Evolutionary conservation across 2,113 vertebrate genomes (phyloP).

Genomic region (Neogobius melanostomus): DNA sequence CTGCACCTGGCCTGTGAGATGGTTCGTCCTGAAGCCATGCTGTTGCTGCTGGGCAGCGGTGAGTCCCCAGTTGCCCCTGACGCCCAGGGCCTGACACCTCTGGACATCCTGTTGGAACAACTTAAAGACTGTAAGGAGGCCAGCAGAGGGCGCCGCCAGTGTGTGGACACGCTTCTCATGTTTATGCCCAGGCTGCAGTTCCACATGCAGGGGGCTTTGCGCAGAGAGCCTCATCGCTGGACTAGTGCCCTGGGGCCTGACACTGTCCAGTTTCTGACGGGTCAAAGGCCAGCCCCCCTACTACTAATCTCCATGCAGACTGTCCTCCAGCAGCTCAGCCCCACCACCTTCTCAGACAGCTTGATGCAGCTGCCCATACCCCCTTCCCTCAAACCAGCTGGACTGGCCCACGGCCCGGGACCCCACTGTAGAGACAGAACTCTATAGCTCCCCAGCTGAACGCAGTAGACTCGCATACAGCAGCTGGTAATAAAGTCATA

Average conservation of each 20-base stretch:
- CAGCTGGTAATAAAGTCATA: background rate
- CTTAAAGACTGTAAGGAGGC: slow-evolving; percentile 77
- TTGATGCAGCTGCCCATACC: slow-evolving; percentile 86
- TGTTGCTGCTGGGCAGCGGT: slow-evolving; percentile 83
- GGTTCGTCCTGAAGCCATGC: slow-evolving; percentile 78
- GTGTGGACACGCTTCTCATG: slow-evolving; percentile 83
- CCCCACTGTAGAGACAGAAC: background rate
- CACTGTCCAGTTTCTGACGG: slow-evolving; percentile 79
- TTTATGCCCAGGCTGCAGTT: slow-evolving; percentile 81
- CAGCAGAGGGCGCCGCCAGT: slow-evolving; percentile 74
- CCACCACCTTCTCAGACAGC: slow-evolving; percentile 79
- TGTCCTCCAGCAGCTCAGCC: slow-evolving; percentile 80
- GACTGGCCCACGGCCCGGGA: slow-evolving; percentile 25
- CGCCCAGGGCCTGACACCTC: slow-evolving; percentile 79
- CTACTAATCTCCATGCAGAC: slow-evolving; percentile 84
- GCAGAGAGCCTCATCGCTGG: slow-evolving; percentile 78
- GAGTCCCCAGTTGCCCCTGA: slow-evolving; percentile 81
- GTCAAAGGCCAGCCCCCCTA: slow-evolving; percentile 79
- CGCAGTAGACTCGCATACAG: background rate
- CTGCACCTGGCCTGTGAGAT: slow-evolving; percentile 87
- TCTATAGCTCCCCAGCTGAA: background rate
- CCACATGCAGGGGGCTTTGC: slow-evolving; percentile 76
- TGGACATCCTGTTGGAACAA: slow-evolving; percentile 83
- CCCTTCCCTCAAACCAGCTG: slow-evolving; percentile 76
- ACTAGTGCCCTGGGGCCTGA: slow-evolving; percentile 79